Evolutionary conservation across 92 coral and sea anemone genomes (phyloP).

Genomic region (Epizoanthus illoricatus): DNA sequence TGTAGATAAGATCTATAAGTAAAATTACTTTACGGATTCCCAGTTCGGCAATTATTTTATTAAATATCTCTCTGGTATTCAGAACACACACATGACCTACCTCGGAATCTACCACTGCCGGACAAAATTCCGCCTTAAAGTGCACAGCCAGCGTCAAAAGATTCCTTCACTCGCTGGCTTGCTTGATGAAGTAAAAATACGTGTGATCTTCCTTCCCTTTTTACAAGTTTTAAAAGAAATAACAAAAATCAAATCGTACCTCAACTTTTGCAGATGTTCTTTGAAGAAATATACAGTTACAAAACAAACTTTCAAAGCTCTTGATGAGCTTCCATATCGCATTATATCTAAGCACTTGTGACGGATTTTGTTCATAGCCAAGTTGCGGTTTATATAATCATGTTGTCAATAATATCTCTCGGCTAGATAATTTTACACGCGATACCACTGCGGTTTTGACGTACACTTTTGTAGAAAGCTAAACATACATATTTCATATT

Average conservation of each 20-base stretch:
- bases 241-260: not conserved
- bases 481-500: no score
- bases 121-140: no score
- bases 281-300: slow-evolving; percentile 13
- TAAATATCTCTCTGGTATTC: slow-evolving; percentile 8
- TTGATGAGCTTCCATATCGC: slow-evolving; percentile 6
- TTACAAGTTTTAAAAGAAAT: not conserved
- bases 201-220: not conserved
- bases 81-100: slow-evolving; percentile 18
- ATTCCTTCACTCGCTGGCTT: no score
- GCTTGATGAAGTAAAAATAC: no score
- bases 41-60: slow-evolving; percentile 4
- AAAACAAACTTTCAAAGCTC: slow-evolving; percentile 9
- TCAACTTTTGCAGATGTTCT: slow-evolving; percentile 12
- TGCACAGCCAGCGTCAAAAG: no score
- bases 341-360: not conserved
- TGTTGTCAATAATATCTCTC: not conserved
- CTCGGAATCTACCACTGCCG: not conserved
- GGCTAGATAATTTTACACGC: no score
- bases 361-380: not conserved
- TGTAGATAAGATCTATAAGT: slow-evolving; percentile 33
- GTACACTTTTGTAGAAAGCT: no score
- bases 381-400: slow-evolving; percentile 9
- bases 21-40: slow-evolving; percentile 11
- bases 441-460: no score